phyloP scores from a whole-genome alignment of 2,113 vertebrate genomes.

The Gambusia affinis region DNA sequence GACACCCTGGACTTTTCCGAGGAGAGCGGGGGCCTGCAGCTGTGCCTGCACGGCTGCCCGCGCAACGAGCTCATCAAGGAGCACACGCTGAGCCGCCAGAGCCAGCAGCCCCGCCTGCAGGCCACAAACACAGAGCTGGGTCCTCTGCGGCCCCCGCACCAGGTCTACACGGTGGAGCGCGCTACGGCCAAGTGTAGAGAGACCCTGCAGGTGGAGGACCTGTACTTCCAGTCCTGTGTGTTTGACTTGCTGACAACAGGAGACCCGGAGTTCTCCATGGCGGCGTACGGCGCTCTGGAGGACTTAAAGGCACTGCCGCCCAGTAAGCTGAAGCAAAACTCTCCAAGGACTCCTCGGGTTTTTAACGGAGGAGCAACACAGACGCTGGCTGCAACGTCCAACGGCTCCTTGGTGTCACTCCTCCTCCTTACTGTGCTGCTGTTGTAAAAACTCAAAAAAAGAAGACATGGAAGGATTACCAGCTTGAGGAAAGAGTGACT shows the following conservation, averaged over 20 bases:
- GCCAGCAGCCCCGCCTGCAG: conserved; percentile 62
- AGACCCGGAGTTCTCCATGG: conserved; percentile 85
- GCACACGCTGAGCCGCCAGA: conserved; percentile 78
- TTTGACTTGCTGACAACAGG: conserved; percentile 87
- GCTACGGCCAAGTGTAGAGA: conserved; percentile 83
- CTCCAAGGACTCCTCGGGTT: conserved; percentile 70
- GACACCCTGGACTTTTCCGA: conserved; percentile 78
- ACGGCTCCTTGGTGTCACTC: conserved; percentile 45
- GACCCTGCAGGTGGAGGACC: conserved; percentile 84
- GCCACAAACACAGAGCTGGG: conserved; percentile 64
- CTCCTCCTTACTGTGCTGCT: conserved; percentile 67
- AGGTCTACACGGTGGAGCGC: conserved; percentile 79
- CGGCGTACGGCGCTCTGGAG: conserved; percentile 83
- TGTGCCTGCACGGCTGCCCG: conserved; percentile 85
- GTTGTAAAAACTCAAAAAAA: conserved; percentile 47
- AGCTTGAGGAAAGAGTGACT: conserved; percentile 74
- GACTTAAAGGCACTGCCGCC: conserved; percentile 84
- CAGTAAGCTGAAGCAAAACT: conserved; percentile 81
- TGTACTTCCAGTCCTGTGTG: conserved; percentile 88
- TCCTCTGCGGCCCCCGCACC: conserved; percentile 63
- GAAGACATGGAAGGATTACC: conserved; percentile 56
- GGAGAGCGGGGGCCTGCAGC: conserved; percentile 80
- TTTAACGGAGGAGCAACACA: conserved; percentile 37
- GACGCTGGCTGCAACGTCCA: conserved; percentile 3
- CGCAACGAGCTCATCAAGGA: conserved; percentile 85